Base-by-base conservation (phyloP, 2,797 vertebrate genomes). In the Agapornis canus region DNA sequence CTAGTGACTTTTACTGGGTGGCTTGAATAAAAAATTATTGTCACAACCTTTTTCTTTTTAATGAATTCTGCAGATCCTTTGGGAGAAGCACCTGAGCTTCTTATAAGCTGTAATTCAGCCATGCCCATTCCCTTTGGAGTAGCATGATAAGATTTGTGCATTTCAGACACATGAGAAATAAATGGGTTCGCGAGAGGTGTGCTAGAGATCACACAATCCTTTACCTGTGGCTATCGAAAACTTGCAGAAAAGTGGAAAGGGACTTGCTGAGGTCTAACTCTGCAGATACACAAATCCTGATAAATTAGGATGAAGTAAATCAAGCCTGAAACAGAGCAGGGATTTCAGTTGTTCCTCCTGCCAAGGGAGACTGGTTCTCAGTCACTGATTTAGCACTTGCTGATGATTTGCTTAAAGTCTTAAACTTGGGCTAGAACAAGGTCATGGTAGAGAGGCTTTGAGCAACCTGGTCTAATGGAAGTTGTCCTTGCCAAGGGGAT, bases 151-250 rank as follows among this genome's bases (percentile, higher is more conserved):
- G 89, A 89, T 79, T 72, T 31, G 45, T 73, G 26, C 35, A 31
- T 32, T 93, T 83, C 37, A 86, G 45, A 71, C 21, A 45, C 39
- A 49, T 48, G 65, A 94, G 76, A 86, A 88, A 81, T 65, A 54
- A 90, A 82, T 79, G 69, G 18, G 7, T 45, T 78, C 59, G 42
- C 20, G 54, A 83, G 70, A 73, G 63, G 26, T 26, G 8, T 51
- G 11, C 8, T 32, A 56, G 72, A 81, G 13, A 84, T 83, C 47
- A 42, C 29, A 32, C 3, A 27, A 48, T 57, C 43, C 32, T 92
- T 90, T 71, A 66, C 65, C 86, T 73, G 51, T 49, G 84, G 84
- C 49, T 93, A 40, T 61, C 86, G 73, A 73, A 95, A 84, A 56
- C 48, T 73, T 69, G 16, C 15, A 66, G 37, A 25, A 47, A 86